A percentile compares a stretch with the other conserved stretches of the same genome.
phyloP scores from a whole-genome alignment of 2,113 vertebrate species.

The Oreochromis niloticus region DNA sequence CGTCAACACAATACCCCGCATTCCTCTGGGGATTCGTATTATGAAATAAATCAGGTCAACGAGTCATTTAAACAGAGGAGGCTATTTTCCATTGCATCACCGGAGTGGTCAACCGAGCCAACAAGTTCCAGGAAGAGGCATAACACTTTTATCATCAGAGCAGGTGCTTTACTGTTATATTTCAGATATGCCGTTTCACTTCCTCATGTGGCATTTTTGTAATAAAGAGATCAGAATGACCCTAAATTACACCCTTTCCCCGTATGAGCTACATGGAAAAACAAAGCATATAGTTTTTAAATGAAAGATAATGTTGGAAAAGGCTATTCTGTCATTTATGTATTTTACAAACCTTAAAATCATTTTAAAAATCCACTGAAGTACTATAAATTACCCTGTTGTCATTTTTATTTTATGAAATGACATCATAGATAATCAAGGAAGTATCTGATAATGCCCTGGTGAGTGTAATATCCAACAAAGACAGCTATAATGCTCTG shows the following conservation, averaged over 20 bases:
- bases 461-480: background rate
- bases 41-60: constrained; percentile 15
- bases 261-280: background rate
- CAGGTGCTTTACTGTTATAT: constrained; percentile 28
- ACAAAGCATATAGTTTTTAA: background rate
- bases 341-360: background rate
- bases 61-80: constrained; percentile 1
- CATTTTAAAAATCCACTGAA: background rate
- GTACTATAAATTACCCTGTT: background rate
- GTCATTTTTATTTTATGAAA: background rate
- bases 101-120: background rate
- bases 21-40: constrained; percentile 7
- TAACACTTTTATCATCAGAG: background rate
- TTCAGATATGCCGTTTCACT: constrained; percentile 9
- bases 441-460: background rate
- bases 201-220: background rate
- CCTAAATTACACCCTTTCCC: background rate
- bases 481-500: background rate
- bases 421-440: background rate
- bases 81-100: constrained; percentile 48
- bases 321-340: background rate
- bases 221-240: background rate
- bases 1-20: background rate
- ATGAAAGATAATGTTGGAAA: background rate
- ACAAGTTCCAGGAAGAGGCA: constrained; percentile 30